Conservation (phyloP, 2,113 vertebrate species). For the Vulpes ferrilata region DNA sequence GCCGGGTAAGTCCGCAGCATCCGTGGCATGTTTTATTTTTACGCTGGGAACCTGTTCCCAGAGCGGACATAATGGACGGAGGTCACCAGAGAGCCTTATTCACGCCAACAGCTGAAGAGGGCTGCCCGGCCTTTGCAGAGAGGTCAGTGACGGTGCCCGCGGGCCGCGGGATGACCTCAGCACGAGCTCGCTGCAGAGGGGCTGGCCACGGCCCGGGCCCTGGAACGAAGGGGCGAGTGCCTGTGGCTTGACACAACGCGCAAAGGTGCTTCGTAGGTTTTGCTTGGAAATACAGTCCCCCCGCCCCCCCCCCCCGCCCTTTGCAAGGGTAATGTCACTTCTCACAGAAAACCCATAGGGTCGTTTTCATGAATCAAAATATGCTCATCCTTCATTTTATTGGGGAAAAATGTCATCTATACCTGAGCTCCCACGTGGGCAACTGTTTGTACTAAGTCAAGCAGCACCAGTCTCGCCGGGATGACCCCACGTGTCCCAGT, state of each 20-base stretch:
- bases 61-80: too few species aligned
- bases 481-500: fast-evolving
- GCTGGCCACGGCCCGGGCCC: fast-evolving
- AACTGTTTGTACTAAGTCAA: background rate
- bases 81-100: background rate
- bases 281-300: background rate
- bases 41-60: background rate
- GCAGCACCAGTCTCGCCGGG: fast-evolving
- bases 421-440: background rate
- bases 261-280: background rate
- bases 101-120: background rate
- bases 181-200: fast-evolving
- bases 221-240: fast-evolving
- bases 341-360: background rate
- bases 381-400: background rate
- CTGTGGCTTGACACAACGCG: background rate
- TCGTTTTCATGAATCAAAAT: background rate
- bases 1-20: background rate
- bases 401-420: background rate
- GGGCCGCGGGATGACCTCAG: background rate
- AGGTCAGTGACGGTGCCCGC: fast-evolving
- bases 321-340: background rate
- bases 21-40: too few species aligned
- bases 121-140: background rate
- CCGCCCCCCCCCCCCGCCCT: too few species aligned